Conservation (phyloP, 2,888 invertebrate genomes). For the Odontocerum albicorne region DNA sequence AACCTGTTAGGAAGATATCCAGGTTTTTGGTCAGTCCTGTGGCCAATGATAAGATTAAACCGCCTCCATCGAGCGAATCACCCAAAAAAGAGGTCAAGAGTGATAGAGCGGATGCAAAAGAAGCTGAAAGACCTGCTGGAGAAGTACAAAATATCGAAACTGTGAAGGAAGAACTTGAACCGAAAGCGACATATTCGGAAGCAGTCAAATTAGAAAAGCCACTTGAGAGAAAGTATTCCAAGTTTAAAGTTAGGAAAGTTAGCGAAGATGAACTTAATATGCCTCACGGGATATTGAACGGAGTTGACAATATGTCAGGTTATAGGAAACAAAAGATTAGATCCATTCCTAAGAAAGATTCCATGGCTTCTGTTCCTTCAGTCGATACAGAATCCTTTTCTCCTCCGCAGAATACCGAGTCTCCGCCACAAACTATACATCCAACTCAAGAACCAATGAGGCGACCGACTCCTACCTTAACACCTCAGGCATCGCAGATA, state of each 20-base stretch:
- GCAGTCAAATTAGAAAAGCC: conserved; percentile 17
- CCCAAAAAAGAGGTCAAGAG: conserved; percentile 38
- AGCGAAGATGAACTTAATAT: conserved; percentile 23
- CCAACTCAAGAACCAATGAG: conserved; percentile 36
- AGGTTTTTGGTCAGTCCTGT: conserved; percentile 83
- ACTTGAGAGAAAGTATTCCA: conserved; percentile 31
- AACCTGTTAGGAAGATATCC: conserved; percentile 72
- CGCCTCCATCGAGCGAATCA: conserved; percentile 40
- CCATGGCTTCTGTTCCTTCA: not conserved
- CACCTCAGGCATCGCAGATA: conserved; percentile 40
- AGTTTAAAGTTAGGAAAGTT: conserved; percentile 34
- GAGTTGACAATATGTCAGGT: conserved; percentile 14
- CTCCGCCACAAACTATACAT: conserved; percentile 34
- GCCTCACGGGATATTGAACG: conserved; percentile 31
- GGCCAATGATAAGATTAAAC: conserved; percentile 44
- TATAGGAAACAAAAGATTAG: not conserved
- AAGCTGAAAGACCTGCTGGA: not conserved
- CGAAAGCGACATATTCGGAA: conserved; percentile 17
- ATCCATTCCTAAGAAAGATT: conserved; percentile 10
- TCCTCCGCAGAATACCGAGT: conserved; percentile 1
- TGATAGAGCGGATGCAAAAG: not conserved
- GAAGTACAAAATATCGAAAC: not conserved
- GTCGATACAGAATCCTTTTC: conserved; percentile 12
- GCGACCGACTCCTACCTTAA: conserved; percentile 37
- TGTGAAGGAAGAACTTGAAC: not conserved